These are phyloP conservation scores for Toxotes lorentzi DNA, from an alignment of 2,797 vertebrate genomes.

Conservation along the genomic window DNA sequence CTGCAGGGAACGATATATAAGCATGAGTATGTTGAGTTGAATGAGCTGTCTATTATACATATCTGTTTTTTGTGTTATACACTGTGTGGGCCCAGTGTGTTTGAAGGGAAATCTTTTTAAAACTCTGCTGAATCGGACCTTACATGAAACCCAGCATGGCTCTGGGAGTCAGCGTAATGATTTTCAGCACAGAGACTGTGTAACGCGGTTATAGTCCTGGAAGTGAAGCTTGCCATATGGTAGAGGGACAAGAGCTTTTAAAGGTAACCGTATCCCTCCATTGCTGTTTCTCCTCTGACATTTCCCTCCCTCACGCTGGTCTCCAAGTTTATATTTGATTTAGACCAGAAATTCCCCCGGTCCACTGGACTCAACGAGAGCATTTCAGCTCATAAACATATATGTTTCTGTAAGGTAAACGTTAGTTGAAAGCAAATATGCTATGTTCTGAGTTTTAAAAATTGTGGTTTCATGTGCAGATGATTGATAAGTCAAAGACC, in stretches of 20 bases:
- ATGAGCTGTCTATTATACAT: slow-evolving; percentile 38
- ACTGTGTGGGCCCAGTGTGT: slow-evolving; percentile 70
- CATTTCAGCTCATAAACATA: slow-evolving; percentile 84
- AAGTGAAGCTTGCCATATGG: slow-evolving; percentile 80
- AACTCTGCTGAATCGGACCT: slow-evolving; percentile 48
- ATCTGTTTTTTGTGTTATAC: slow-evolving; percentile 40
- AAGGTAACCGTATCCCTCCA: slow-evolving; percentile 84
- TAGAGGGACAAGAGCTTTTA: slow-evolving; percentile 82
- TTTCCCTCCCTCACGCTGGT: slow-evolving; percentile 64
- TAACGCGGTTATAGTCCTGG: slow-evolving; percentile 76
- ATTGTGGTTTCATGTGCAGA: slow-evolving; percentile 73
- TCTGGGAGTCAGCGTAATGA: slow-evolving; percentile 73
- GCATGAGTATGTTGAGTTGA: slow-evolving; percentile 41
- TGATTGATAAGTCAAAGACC: slow-evolving; percentile 75
- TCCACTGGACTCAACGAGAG: slow-evolving; percentile 69
- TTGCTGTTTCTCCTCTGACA: slow-evolving; percentile 78
- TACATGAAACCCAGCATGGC: slow-evolving; percentile 74
- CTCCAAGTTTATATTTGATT: slow-evolving; percentile 83
- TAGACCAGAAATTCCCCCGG: slow-evolving; percentile 78
- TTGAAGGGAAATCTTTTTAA: slow-evolving; percentile 67
- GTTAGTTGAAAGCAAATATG: slow-evolving; percentile 78
- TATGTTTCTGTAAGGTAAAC: slow-evolving; percentile 85
- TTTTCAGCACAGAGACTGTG: slow-evolving; percentile 78
- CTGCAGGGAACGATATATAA: slow-evolving; percentile 16
- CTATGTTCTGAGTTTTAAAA: slow-evolving; percentile 69